phyloP scores from a whole-genome alignment of 2,113 vertebrate genomes.

The Austrofundulus limnaeus region DNA sequence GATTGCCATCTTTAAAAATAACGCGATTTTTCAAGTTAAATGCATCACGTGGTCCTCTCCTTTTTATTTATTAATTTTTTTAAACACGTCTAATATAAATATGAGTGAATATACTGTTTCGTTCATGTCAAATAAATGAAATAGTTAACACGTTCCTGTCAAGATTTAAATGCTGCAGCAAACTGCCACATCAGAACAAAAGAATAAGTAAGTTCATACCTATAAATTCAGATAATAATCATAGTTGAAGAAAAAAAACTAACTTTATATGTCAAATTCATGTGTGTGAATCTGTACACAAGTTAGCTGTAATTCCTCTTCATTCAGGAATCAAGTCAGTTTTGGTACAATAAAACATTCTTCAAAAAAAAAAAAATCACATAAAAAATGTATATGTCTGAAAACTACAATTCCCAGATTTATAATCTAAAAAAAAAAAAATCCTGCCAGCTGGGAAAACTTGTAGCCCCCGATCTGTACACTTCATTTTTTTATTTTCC shows the following conservation, averaged over 20 bases:
- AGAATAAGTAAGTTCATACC: conserved; percentile 65
- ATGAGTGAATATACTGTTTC: conserved; percentile 69
- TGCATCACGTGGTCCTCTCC: conserved; percentile 67
- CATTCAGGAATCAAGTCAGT: conserved; percentile 40
- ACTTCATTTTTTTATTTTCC: conserved; percentile 54
- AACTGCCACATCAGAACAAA: conserved; percentile 49
- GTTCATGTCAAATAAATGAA: conserved; percentile 65
- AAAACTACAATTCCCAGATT: conserved; percentile 40
- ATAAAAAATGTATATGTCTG: neutral
- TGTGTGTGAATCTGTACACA: conserved; percentile 23
- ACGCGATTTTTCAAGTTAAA: neutral
- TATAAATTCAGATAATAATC: conserved; percentile 56
- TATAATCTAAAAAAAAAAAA: conserved; percentile 6
- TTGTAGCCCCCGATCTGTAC: conserved; percentile 13
- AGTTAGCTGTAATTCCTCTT: conserved; percentile 34
- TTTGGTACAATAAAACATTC: conserved; percentile 52
- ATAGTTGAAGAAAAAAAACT: conserved; percentile 17
- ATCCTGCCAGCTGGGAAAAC: conserved; percentile 35
- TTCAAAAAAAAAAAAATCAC: conserved; percentile 41
- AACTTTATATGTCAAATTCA: too few relatives aligned
- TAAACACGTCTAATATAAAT: conserved; percentile 63
- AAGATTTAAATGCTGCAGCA: conserved; percentile 62
- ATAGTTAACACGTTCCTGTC: conserved; percentile 62
- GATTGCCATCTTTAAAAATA: neutral
- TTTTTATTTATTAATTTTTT: too few relatives aligned